phyloP scores from a whole-genome alignment of 35 echinoderm and acorn worm species.

The Apostichopus japonicus region DNA sequence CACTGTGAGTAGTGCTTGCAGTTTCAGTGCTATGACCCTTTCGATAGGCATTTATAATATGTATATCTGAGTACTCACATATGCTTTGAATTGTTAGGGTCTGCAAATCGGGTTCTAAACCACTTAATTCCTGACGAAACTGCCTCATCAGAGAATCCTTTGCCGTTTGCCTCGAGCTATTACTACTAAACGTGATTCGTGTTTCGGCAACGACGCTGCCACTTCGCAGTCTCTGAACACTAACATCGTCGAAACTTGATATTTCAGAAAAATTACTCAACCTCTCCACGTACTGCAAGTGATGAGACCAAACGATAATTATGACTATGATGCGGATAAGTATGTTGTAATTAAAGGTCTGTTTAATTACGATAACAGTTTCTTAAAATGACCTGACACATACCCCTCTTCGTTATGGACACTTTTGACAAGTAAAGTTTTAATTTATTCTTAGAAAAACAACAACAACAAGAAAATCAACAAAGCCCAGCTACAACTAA shows the following conservation, averaged over 20 bases:
- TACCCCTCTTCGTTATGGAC: background rate
- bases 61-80: slow-evolving; percentile 2
- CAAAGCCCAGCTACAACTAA: background rate
- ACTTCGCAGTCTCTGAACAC: background rate
- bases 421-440: background rate
- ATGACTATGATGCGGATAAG: too few relatives aligned
- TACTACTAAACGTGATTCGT: background rate
- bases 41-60: too few relatives aligned
- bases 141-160: background rate
- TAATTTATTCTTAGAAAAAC: slow-evolving; percentile 13
- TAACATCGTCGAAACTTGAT: background rate
- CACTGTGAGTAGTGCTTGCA: too few relatives aligned
- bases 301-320: too few relatives aligned
- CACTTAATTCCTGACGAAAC: background rate
- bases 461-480: background rate
- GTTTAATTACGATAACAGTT: background rate
- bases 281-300: too few relatives aligned
- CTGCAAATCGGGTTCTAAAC: background rate
- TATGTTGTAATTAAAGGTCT: background rate
- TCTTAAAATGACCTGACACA: slow-evolving; percentile 4
- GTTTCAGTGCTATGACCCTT: too few relatives aligned
- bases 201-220: slow-evolving; percentile 12
- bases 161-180: background rate
- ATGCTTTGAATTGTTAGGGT: background rate
- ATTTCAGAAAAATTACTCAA: background rate